Conservation (phyloP, 2,113 vertebrate species). For the Deroptyus accipitrinus region DNA sequence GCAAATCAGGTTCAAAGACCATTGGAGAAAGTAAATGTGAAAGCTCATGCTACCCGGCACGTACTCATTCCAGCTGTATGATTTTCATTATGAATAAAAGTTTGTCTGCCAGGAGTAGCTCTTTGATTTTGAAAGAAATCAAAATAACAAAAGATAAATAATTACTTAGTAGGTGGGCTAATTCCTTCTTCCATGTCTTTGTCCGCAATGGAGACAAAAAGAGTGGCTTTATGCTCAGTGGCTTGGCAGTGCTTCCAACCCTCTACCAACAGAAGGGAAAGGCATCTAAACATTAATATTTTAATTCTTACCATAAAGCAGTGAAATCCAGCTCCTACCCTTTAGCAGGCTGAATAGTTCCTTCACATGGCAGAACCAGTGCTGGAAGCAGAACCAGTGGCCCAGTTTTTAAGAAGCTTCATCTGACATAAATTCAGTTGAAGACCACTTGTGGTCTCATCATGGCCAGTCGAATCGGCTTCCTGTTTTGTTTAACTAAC, state of each 20-base stretch:
- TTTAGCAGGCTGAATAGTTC: not conserved
- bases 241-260: conserved; percentile 16
- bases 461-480: conserved; percentile 4
- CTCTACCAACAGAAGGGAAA: not conserved
- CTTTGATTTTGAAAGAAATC: conserved; percentile 57
- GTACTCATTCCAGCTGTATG: conserved; percentile 50
- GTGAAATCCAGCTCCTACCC: rapidly evolving
- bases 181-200: conserved; percentile 52
- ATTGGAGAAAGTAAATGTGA: not conserved
- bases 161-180: conserved; percentile 55
- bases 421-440: not conserved
- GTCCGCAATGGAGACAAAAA: not conserved
- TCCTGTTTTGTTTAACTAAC: conserved; percentile 34
- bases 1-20: not conserved
- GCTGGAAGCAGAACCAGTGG: not conserved
- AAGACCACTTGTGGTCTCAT: conserved; percentile 41
- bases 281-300: not conserved
- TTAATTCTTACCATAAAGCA: not conserved
- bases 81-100: conserved; percentile 22
- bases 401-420: not conserved
- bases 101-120: conserved; percentile 25
- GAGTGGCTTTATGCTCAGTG: not conserved
- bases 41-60: conserved; percentile 46
- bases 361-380: not conserved
- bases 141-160: conserved; percentile 59